Evolutionary conservation across 2,797 vertebrate genomes (phyloP).

Genomic region (Falco novaeseelandiae): DNA sequence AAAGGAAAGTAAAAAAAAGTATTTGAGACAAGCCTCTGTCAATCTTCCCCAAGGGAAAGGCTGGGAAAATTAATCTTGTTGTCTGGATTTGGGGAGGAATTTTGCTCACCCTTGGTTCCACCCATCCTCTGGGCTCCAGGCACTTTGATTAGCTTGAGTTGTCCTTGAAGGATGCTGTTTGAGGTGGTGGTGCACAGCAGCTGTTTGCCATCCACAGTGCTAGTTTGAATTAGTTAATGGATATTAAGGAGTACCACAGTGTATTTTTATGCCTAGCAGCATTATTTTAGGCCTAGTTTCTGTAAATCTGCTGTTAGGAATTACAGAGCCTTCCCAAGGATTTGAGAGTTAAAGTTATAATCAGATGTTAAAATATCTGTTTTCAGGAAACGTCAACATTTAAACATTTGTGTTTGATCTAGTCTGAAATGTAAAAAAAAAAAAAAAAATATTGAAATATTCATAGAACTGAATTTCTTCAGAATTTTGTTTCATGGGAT

Average conservation of each 20-base stretch:
- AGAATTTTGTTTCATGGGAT: slow-evolving; percentile 51
- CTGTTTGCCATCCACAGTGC: background rate
- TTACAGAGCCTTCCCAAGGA: background rate
- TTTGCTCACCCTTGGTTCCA: background rate
- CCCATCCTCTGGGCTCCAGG: background rate
- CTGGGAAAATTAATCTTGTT: background rate
- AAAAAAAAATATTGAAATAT: slow-evolving; percentile 43
- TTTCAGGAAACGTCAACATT: slow-evolving; percentile 44
- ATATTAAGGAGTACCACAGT: background rate
- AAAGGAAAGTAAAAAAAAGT: background rate
- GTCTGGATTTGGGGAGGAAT: background rate
- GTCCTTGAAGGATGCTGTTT: background rate
- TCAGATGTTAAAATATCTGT: background rate
- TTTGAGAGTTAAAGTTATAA: slow-evolving; percentile 24
- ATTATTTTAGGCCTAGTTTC: background rate
- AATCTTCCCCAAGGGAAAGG: background rate
- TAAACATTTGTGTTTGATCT: slow-evolving; percentile 64
- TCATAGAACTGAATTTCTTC: slow-evolving; percentile 54
- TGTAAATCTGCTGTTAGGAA: background rate
- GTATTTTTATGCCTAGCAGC: background rate
- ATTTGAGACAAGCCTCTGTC: background rate
- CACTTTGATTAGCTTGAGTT: background rate
- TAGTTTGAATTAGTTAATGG: background rate
- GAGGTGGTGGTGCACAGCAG: background rate
- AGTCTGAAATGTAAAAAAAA: slow-evolving; percentile 28